A percentile compares a stretch with the other conserved stretches of the same genome.
These are phyloP conservation scores for Hypercompe scribonia DNA, from an alignment of 2,888 invertebrate species.

Conservation along the genomic window DNA sequence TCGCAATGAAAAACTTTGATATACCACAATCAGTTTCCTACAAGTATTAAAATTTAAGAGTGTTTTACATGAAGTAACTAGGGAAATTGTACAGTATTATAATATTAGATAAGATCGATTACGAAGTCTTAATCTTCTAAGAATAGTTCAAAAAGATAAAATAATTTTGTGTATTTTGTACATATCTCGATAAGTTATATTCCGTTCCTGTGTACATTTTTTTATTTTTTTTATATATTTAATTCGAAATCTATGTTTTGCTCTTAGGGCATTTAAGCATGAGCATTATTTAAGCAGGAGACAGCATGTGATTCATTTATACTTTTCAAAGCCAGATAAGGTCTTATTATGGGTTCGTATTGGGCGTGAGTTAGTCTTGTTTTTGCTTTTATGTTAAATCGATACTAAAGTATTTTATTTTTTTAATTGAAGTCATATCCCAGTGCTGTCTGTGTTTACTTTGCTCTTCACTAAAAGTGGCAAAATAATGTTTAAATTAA, in stretches of 20 bases:
- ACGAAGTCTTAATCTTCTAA: slow-evolving; percentile 77
- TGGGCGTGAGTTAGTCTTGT: slow-evolving; percentile 55
- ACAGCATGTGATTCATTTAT: slow-evolving; percentile 19
- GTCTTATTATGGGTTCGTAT: slow-evolving; percentile 27
- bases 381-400: slow-evolving; percentile 8
- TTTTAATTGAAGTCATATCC: slow-evolving; percentile 15
- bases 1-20: slow-evolving; percentile 74
- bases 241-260: slow-evolving; percentile 56
- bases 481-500: slow-evolving; percentile 27
- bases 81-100: slow-evolving; percentile 87
- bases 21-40: slow-evolving; percentile 78
- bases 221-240: slow-evolving; percentile 61
- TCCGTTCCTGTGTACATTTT: slow-evolving; percentile 84
- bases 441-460: slow-evolving; percentile 23
- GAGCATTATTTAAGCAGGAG: slow-evolving; percentile 32
- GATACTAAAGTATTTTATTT: slow-evolving; percentile 8
- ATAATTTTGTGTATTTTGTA: slow-evolving; percentile 83
- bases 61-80: slow-evolving; percentile 82
- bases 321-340: background rate
- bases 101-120: slow-evolving; percentile 76
- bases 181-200: slow-evolving; percentile 82
- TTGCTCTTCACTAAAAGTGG: slow-evolving; percentile 21
- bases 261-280: slow-evolving; percentile 36
- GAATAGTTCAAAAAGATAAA: slow-evolving; percentile 74
- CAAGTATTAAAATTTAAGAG: slow-evolving; percentile 77